Evolutionary conservation across 2,888 invertebrate species (phyloP).

Genomic region (Orthosia cruda): DNA sequence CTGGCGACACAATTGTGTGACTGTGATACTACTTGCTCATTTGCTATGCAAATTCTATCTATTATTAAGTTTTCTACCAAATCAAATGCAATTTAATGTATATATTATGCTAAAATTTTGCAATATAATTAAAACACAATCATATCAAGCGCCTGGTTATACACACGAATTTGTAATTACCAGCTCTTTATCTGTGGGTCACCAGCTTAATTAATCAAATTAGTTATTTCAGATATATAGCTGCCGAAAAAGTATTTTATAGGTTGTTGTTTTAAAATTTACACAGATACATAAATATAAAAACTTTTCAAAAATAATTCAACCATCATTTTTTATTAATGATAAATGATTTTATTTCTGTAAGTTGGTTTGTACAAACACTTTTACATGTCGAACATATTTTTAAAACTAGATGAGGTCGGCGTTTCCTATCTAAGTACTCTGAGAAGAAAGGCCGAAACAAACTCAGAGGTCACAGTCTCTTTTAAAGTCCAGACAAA

Average conservation of each 20-base stretch:
- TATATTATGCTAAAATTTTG: not conserved
- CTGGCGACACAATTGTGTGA: not conserved
- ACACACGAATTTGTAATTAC: not conserved
- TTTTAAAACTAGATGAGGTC: too few relatives aligned
- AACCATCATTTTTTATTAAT: not conserved
- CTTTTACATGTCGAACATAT: too few relatives aligned
- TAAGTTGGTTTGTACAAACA: too few relatives aligned
- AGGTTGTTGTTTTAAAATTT: not conserved
- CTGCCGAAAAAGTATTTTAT: not conserved
- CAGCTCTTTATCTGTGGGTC: not conserved
- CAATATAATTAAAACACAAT: not conserved
- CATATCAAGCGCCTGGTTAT: not conserved
- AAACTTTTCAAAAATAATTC: too few relatives aligned
- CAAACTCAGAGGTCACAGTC: too few relatives aligned
- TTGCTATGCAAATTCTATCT: not conserved
- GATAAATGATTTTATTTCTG: too few relatives aligned
- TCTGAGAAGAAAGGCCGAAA: too few relatives aligned
- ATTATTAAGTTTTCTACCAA: not conserved
- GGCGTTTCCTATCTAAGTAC: too few relatives aligned
- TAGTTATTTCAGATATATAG: not conserved
- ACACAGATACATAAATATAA: not conserved
- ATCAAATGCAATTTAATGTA: constrained; percentile 20
- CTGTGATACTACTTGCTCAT: not conserved
- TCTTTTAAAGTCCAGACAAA: too few relatives aligned
- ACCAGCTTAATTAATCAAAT: not conserved